Percentiles rank a stretch among this genome's conserved stretches.
phyloP scores from a whole-genome alignment of 1,140 invertebrate genomes.

The Ditylenchus dipsaci region DNA sequence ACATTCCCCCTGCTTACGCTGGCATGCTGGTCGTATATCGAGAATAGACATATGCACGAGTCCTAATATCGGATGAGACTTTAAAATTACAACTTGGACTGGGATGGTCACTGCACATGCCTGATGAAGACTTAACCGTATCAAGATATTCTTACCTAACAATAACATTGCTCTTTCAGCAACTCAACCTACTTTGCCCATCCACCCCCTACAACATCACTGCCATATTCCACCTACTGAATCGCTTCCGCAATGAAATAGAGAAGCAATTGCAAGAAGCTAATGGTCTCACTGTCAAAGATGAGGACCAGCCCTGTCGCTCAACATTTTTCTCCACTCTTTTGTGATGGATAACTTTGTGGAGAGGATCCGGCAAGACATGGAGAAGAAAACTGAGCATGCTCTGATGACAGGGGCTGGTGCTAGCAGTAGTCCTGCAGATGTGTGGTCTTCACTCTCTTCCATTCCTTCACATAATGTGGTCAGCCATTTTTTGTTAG shows the following conservation, averaged over 20 bases:
- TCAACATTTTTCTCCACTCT: conserved; percentile 41
- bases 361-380: conserved; percentile 37
- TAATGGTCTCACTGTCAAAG: background rate
- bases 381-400: conserved; percentile 42
- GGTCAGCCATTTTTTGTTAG: conserved; percentile 22
- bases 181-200: conserved; percentile 43
- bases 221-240: conserved; percentile 45
- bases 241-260: background rate
- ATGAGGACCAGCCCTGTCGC: conserved; percentile 10
- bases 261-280: background rate
- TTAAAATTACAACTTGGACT: too few species aligned
- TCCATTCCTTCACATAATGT: conserved; percentile 27
- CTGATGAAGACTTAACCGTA: too few species aligned
- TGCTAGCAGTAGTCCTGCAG: conserved; percentile 8
- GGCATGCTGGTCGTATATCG: too few species aligned
- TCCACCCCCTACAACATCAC: conserved; percentile 51
- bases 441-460: conserved; percentile 42
- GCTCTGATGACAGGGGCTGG: background rate
- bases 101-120: too few species aligned
- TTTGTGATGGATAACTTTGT: conserved; percentile 51
- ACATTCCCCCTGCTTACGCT: too few species aligned
- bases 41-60: too few species aligned
- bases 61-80: too few species aligned
- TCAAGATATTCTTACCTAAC: too few species aligned
- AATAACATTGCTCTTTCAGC: conserved; percentile 28